Base-by-base conservation (phyloP, 1,140 invertebrate species). In the Radopholus similis region DNA sequence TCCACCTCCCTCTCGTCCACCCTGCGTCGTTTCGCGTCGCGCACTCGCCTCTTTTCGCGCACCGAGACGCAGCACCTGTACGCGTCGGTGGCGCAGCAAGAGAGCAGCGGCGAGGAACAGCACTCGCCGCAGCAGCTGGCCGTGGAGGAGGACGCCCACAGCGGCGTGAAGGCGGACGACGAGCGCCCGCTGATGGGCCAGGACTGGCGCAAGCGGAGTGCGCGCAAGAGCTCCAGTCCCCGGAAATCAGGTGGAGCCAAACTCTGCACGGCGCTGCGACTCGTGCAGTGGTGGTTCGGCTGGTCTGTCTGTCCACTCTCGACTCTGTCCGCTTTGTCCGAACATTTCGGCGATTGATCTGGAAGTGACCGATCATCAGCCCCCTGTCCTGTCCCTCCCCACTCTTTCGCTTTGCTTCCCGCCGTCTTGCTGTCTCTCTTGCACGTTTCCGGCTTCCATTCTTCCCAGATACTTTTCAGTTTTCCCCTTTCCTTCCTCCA, bases 381-480 rank as follows among this genome's bases (percentile, higher is more conserved):
- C 21, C 35, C 26, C 18, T 69, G 5, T 75, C 40, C n/a, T 71
- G 18, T 71, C 30, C 34, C 4, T 32, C 58, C 23, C 44, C 13
- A 2, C 64, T 63, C 15, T 51, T 4, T 70, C 65, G 58, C 74
- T 8, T 54, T 66, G 1, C 21, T 1, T 5, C 32, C 23, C 3
- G n/a, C 18, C 23, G 38, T 72, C 51, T 53, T 15, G 67, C 42
- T 35, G 8, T 6, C 62, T 9, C 66, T 83, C 83, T 21, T 68
- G 15, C 15, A 11, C 28, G 11, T 18, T 42, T 18, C 11, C 38
- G 11, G n/a, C 74, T 53, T 72, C 77, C 80, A 85, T 77, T 47
- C 78, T 84, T 55, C 79, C 13, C 72, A n/a, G 11, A 66, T 6
- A 37, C n/a, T 42, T 4, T 9, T 67, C 15, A 49, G 9, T 56